Evolutionary conservation across 2,797 vertebrate species (phyloP).

Genomic region (Pantherophis vulpinus): DNA sequence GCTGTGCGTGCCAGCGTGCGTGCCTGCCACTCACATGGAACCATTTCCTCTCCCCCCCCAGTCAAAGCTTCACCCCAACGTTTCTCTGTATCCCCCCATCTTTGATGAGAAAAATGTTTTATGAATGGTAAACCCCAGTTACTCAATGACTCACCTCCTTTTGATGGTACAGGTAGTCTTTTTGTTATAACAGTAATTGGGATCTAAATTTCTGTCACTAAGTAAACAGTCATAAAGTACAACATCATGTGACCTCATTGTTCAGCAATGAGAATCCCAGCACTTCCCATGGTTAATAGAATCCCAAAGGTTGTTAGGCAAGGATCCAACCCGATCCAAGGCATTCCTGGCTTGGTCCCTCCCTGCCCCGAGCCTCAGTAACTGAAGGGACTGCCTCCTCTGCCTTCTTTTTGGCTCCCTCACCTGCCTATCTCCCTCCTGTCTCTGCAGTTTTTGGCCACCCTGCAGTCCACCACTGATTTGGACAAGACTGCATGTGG

Average conservation of each 20-base stretch:
- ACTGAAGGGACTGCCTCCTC: no score
- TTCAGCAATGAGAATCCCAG: not conserved
- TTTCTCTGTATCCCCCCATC: not conserved
- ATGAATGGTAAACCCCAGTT: not conserved
- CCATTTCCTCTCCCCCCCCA: not conserved
- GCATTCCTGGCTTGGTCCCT: not conserved
- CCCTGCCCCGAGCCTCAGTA: not conserved
- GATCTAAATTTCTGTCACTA: not conserved
- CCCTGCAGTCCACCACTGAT: not conserved
- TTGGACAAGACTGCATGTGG: not conserved
- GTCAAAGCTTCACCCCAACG: no score
- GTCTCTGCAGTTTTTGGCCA: not conserved
- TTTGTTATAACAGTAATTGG: not conserved
- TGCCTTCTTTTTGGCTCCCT: not conserved
- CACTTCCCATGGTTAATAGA: not conserved
- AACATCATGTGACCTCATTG: not conserved
- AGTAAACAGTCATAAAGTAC: not conserved
- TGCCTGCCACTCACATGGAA: not conserved
- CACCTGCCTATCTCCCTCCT: not conserved
- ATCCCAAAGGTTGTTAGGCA: not conserved
- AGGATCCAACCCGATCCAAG: not conserved
- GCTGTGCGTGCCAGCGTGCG: not conserved
- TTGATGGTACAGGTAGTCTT: not conserved
- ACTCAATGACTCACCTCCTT: not conserved
- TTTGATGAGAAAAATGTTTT: not conserved